Evolutionary conservation across 1,140 invertebrate genomes (phyloP), one percentile per base, ranked within the genome.

Genomic region (Cepaea nemoralis): DNA sequence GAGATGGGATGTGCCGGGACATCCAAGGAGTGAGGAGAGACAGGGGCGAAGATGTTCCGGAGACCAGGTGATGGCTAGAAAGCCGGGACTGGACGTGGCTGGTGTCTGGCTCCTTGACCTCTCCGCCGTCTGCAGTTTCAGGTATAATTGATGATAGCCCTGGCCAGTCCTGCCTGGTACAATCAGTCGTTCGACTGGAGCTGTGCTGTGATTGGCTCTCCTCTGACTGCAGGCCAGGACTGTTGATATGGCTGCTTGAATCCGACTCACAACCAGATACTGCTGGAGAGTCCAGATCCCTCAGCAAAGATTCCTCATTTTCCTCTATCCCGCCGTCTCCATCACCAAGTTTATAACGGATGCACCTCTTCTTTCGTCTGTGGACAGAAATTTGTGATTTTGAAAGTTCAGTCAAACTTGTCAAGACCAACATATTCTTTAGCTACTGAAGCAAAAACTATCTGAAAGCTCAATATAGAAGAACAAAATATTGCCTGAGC

Each of bases 361-460:
- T 83, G 78, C 97, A 99, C 93, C 98, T 98, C 93, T 99, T 99
- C 94, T 99, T 99, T 93, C 97, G 96, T 93, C 97, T 98, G 78
- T 0, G 73, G 35, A 73, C 1, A 45, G 19, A n/a, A 69, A 55
- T 1, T n/a, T n/a, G n/a, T n/a, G n/a, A n/a, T n/a, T n/a, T n/a
- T n/a, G n/a, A n/a, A n/a, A n/a, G n/a, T n/a, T n/a, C n/a, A n/a
- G n/a, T n/a, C n/a, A n/a, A n/a, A n/a, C n/a, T n/a, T n/a, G n/a
- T n/a, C n/a, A n/a, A n/a, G n/a, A n/a, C n/a, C n/a, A n/a, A n/a
- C n/a, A n/a, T n/a, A n/a, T n/a, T n/a, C n/a, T n/a, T n/a, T n/a
- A n/a, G n/a, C n/a, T n/a, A n/a, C n/a, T n/a, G n/a, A n/a, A n/a
- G n/a, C n/a, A n/a, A n/a, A n/a, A n/a, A n/a, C n/a, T n/a, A n/a